Percentiles rank a stretch among this genome's conserved stretches.
Conservation (phyloP, 1,140 invertebrate genomes). For the Drosophila nasuta region DNA sequence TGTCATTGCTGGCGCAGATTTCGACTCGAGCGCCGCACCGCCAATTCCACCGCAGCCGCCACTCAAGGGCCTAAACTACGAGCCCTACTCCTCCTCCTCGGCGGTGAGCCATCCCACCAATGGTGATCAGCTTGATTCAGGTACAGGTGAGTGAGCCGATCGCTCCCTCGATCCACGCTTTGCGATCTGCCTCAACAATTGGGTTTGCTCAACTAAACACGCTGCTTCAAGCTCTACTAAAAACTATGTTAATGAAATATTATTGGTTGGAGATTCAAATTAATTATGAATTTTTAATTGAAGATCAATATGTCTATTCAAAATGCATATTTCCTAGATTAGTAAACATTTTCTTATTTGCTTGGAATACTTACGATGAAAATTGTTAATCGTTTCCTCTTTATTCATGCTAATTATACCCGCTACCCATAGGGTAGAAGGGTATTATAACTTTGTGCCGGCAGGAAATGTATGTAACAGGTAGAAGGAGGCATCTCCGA, state of each 20-base stretch:
- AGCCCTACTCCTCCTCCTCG: constrained; percentile 30
- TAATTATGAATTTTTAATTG: no score
- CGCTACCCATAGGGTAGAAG: no score
- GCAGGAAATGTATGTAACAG: no score
- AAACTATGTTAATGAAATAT: neutral
- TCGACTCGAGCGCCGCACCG: constrained; percentile 75
- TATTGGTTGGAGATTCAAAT: no score
- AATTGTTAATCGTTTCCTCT: no score
- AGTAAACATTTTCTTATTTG: no score
- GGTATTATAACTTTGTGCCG: no score
- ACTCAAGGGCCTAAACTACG: constrained; percentile 61
- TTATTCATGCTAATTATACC: no score
- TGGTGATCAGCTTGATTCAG: constrained; percentile 49
- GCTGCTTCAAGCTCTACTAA: constrained; percentile 17
- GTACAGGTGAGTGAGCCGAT: constrained; percentile 66
- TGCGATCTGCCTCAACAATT: neutral
- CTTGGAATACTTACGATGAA: no score
- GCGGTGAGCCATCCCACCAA: constrained; percentile 37
- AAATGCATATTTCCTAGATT: no score
- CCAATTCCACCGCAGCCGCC: constrained; percentile 75
- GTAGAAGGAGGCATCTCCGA: no score
- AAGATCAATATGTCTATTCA: no score
- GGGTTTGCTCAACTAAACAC: neutral
- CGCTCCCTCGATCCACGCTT: constrained; percentile 3
- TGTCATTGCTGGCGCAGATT: constrained; percentile 68